These are phyloP conservation scores for Drosophila seguyi DNA, from an alignment of 1,140 invertebrate genomes.

Conservation along the genomic window DNA sequence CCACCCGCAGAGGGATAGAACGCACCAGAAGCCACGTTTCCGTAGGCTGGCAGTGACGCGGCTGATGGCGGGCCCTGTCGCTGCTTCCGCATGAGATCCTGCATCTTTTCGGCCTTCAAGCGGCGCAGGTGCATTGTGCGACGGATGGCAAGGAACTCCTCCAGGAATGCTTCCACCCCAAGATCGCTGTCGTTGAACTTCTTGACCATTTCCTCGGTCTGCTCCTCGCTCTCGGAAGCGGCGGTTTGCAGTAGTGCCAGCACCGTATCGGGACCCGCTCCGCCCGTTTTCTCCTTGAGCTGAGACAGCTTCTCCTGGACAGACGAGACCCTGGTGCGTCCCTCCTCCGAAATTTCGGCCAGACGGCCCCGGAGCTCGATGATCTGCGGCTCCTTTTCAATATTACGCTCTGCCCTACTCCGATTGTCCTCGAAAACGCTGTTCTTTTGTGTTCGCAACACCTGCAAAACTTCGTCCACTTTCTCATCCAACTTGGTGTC, in stretches of 20 bases:
- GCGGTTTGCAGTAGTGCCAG: slow-evolving; percentile 93
- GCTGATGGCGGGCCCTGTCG: slow-evolving; percentile 32
- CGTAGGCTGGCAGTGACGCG: slow-evolving; percentile 50
- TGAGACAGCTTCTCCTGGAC: slow-evolving; percentile 90
- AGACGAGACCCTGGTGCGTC: slow-evolving; percentile 88
- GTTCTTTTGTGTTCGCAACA: slow-evolving; percentile 93
- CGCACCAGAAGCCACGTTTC: slow-evolving; percentile 52
- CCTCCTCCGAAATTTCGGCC: slow-evolving; percentile 89
- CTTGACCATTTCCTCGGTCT: slow-evolving; percentile 92
- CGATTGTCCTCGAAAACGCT: slow-evolving; percentile 94
- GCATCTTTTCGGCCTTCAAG: slow-evolving; percentile 95
- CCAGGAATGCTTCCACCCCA: slow-evolving; percentile 92
- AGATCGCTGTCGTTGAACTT: slow-evolving; percentile 91
- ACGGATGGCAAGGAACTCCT: slow-evolving; percentile 90
- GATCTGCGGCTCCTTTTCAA: slow-evolving; percentile 93
- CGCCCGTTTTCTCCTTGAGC: slow-evolving; percentile 89
- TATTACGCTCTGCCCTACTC: slow-evolving; percentile 94
- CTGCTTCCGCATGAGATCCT: slow-evolving; percentile 89
- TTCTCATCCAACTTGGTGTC: slow-evolving; percentile 93
- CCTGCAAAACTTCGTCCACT: slow-evolving; percentile 90
- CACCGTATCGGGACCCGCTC: slow-evolving; percentile 91
- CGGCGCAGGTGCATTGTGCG: slow-evolving; percentile 92
- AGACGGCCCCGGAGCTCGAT: slow-evolving; percentile 90
- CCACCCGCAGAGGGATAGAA: slow-evolving; percentile 61
- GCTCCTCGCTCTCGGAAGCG: slow-evolving; percentile 94